Evolutionary conservation across 2,888 invertebrate genomes (phyloP).

Genomic region (Synergus gifuensis): DNA sequence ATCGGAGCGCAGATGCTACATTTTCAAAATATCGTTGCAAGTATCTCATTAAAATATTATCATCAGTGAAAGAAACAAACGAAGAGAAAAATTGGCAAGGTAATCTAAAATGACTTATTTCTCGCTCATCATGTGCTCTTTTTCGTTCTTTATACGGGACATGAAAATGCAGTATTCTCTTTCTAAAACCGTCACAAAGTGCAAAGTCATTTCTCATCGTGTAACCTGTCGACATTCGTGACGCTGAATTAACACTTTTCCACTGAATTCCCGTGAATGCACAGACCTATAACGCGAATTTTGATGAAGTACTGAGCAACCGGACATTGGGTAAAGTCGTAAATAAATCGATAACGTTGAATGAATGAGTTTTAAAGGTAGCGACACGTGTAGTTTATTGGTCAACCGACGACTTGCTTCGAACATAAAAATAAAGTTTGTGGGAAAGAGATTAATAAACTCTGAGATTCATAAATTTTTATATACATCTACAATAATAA

Average conservation of each 20-base stretch:
- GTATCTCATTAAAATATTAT: too few species aligned
- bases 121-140: not conserved
- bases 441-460: conserved; percentile 14
- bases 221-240: conserved; percentile 18
- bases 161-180: not conserved
- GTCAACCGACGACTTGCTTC: not conserved
- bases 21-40: too few species aligned
- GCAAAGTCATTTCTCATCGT: conserved; percentile 11
- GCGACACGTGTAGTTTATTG: conserved; percentile 35
- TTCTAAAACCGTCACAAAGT: not conserved
- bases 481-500: not conserved
- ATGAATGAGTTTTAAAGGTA: conserved; percentile 31
- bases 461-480: not conserved
- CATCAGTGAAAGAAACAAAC: too few species aligned
- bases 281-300: conserved; percentile 14
- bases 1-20: too few species aligned
- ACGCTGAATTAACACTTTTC: conserved; percentile 35
- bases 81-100: too few species aligned
- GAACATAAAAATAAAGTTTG: conserved; percentile 20
- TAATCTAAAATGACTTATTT: not conserved
- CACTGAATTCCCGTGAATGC: conserved; percentile 23
- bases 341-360: conserved; percentile 38
- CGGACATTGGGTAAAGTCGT: conserved; percentile 34
- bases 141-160: not conserved
- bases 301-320: conserved; percentile 35